phyloP scores from a whole-genome alignment of 2,113 vertebrate genomes.

The Lepidothrix coronata region DNA sequence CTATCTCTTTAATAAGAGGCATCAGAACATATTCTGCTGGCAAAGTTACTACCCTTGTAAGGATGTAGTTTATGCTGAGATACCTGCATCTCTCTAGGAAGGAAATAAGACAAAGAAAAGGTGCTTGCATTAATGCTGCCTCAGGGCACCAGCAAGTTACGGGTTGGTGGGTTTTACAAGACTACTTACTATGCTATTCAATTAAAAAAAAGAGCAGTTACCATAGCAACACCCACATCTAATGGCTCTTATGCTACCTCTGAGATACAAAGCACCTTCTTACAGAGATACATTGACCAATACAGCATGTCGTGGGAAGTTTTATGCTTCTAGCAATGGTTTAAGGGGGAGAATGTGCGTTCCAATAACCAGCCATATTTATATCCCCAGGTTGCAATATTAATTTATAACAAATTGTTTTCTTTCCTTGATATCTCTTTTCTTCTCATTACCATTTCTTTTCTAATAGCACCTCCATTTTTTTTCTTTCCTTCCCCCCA shows the following conservation, averaged over 20 bases:
- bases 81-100: constrained; percentile 45
- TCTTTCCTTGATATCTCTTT: constrained; percentile 37
- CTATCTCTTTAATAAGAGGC: not conserved
- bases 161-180: constrained; percentile 81
- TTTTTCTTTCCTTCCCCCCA: not conserved
- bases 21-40: not conserved
- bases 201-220: constrained; percentile 75
- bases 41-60: not conserved
- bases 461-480: constrained; percentile 14
- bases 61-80: constrained; percentile 3
- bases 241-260: constrained; percentile 78
- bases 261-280: constrained; percentile 79
- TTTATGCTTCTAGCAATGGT: constrained; percentile 65
- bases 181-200: constrained; percentile 78
- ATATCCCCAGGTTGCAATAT: constrained; percentile 58
- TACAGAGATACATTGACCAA: constrained; percentile 77
- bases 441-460: constrained; percentile 57
- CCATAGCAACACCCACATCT: constrained; percentile 78
- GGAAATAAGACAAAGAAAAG: constrained; percentile 72
- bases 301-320: constrained; percentile 68
- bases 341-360: constrained; percentile 46
- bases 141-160: constrained; percentile 72
- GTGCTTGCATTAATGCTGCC: constrained; percentile 74
- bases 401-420: constrained; percentile 67
- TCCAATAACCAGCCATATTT: constrained; percentile 61